Percentiles rank a stretch among this genome's conserved stretches.
Conservation (phyloP, 2,797 vertebrate genomes). For the Gymnocypris eckloni region DNA sequence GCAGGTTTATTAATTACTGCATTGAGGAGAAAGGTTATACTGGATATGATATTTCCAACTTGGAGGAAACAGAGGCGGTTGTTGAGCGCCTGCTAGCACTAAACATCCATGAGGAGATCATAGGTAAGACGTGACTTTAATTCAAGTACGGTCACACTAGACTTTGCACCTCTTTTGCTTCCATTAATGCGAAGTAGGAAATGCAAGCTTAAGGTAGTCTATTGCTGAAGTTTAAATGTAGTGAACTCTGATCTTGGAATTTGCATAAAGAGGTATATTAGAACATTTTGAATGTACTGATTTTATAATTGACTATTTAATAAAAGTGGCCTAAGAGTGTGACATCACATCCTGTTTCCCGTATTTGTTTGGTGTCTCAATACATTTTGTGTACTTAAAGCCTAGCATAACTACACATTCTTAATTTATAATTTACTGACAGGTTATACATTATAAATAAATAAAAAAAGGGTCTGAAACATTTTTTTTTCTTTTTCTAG, state of each 20-base stretch:
- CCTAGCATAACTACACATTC: background rate
- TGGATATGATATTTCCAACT: slow-evolving; percentile 54
- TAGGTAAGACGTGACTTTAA: background rate
- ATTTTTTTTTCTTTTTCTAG: background rate
- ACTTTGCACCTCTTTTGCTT: background rate
- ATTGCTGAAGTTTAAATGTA: background rate
- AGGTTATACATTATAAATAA: background rate
- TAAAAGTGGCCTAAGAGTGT: background rate
- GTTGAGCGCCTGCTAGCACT: slow-evolving; percentile 50
- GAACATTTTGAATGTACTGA: background rate
- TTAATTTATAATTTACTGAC: too few relatives aligned
- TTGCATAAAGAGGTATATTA: background rate
- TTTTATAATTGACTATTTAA: background rate
- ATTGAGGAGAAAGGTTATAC: slow-evolving; percentile 64
- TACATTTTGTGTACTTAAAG: background rate
- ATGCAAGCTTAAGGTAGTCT: background rate
- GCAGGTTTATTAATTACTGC: slow-evolving; percentile 78
- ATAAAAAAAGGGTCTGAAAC: background rate
- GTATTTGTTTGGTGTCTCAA: background rate
- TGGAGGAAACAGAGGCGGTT: slow-evolving; percentile 53
- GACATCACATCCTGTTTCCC: background rate
- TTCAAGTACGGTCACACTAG: background rate
- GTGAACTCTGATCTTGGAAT: background rate
- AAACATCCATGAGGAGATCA: slow-evolving; percentile 38
- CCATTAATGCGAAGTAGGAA: background rate